phyloP scores from a whole-genome alignment of 2,113 vertebrate genomes.

The Camelus bactrianus region DNA sequence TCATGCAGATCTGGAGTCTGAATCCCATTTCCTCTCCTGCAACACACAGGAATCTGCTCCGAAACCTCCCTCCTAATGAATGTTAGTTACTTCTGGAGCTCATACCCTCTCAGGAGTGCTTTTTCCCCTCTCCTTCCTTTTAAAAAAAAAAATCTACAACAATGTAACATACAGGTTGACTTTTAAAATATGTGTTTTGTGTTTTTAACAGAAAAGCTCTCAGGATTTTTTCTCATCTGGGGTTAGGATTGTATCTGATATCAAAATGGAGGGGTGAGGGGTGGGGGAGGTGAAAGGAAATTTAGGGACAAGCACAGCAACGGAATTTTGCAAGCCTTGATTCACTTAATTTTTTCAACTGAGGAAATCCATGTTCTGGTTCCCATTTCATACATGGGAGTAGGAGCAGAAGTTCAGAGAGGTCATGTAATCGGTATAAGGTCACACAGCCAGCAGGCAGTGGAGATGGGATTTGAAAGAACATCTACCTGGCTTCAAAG shows the following conservation, averaged over 20 bases:
- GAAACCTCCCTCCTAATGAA: neutral
- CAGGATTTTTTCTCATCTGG: neutral
- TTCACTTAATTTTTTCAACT: neutral
- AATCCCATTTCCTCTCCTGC: conserved; percentile 59
- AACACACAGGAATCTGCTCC: neutral
- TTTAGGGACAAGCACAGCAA: neutral
- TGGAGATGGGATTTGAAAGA: too few relatives aligned
- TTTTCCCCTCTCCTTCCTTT: neutral
- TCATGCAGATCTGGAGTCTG: conserved; percentile 53
- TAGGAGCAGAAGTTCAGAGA: neutral
- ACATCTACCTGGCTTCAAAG: neutral
- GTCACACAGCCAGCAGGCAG: neutral
- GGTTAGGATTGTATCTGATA: neutral
- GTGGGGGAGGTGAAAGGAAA: neutral
- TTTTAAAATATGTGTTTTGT: neutral
- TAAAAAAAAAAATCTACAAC: neutral
- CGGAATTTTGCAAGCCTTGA: neutral
- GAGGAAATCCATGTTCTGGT: neutral
- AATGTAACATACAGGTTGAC: neutral
- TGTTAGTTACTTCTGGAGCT: neutral
- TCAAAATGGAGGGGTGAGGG: neutral
- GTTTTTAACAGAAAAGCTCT: neutral
- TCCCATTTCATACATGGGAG: neutral
- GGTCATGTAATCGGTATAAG: neutral
- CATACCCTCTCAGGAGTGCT: neutral